Evolutionary conservation across 2,888 invertebrate species (phyloP), one percentile per base, ranked within the genome.

Genomic region (Cantharis rufa): DNA sequence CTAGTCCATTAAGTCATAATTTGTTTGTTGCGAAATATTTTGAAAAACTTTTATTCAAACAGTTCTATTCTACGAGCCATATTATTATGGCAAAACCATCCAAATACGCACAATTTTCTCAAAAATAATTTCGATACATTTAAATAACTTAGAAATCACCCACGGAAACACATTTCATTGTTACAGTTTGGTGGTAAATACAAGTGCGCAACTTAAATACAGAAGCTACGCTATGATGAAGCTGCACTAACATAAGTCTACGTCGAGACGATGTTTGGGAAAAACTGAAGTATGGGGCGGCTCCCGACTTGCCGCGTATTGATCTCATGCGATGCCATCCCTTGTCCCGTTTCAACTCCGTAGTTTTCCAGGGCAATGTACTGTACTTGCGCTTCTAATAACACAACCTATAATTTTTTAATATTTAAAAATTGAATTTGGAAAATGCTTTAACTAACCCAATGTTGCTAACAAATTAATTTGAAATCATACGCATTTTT

Each of bases 231-330:
- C 74, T 78, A 76, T 76, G 76, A 68, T 75, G 75, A 61, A 71
- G 72, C 74, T 77, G 73, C 77, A 81, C 80, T 81, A 81, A 48
- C 48, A 48, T 48, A 4, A 77, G 78, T 79, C 80, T 81, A 80
- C 78, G 76, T 78, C 74, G 77, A 74, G 76, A 71, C 76, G 77
- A 64, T 77, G 77, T 77, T 81, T 61, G 73, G 75, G 78, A 75
- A 75, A 68, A 79, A 81, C 81, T 81, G 78, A 80, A 77, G 78
- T 70, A 74, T 80, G 80, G 81, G 81, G 81, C 81, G 81, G 81
- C 78, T 80, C 81, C 81, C 81, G 75, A 80, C 78, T 72, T 63
- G 70, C 78, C 70, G 71, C 74, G 80, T 81, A 81, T 81, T 81
- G 81, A 81, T 81, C 81, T 76, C 76, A 72, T 69, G 77, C 81